A percentile compares a stretch with the other conserved stretches of the same genome.
phyloP scores from a whole-genome alignment of 2,797 vertebrate genomes.

The Sebastes baramenuke region DNA sequence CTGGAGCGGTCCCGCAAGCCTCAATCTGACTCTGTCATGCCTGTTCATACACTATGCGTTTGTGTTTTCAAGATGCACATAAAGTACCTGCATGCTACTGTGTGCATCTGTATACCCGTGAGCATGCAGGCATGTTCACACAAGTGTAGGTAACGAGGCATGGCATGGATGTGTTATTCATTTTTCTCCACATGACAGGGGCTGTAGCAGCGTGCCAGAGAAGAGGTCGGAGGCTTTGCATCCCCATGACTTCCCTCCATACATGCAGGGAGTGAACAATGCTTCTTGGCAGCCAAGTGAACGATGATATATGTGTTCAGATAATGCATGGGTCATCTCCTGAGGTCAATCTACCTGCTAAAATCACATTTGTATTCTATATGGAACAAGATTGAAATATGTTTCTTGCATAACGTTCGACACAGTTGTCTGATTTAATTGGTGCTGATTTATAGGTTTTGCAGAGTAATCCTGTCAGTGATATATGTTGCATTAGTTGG shows the following conservation, averaged over 20 bases:
- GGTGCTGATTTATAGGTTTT: not conserved
- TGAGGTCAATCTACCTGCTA: not conserved
- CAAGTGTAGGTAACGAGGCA: conserved; percentile 47
- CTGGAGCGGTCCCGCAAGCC: conserved; percentile 35
- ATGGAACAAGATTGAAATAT: not conserved
- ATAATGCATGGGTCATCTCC: not conserved
- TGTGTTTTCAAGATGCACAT: not conserved
- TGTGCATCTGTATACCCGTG: conserved; percentile 11
- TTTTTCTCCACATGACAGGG: conserved; percentile 47
- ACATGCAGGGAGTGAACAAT: conserved; percentile 40
- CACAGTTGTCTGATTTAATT: not conserved
- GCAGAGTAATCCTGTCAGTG: not conserved
- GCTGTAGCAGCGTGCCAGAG: conserved; percentile 16
- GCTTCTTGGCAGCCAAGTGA: conserved; percentile 10
- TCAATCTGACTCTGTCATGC: conserved; percentile 25
- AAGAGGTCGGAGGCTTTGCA: conserved; percentile 27
- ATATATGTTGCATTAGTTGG: not conserved
- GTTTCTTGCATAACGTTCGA: not conserved
- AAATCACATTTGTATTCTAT: not conserved
- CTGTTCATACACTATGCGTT: not conserved
- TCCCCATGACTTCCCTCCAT: conserved; percentile 2
- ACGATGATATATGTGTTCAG: not conserved
- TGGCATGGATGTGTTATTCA: conserved; percentile 57
- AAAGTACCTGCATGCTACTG: conserved; percentile 23
- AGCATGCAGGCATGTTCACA: conserved; percentile 29